A percentile compares a stretch with the other conserved stretches of the same genome.
Conservation (phyloP, 2,888 invertebrate species). For the Phymatocera aterrima region DNA sequence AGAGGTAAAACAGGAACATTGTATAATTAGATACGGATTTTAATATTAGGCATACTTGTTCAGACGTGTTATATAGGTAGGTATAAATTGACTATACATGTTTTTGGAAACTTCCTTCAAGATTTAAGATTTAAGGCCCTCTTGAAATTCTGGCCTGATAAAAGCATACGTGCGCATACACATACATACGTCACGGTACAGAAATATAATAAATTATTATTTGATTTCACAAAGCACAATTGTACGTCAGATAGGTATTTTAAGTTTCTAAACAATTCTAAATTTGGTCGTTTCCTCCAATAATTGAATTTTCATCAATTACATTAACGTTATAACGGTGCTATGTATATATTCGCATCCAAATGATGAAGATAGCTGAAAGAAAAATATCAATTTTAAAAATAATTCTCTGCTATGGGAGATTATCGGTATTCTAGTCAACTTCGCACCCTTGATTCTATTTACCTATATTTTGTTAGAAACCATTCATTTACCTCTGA, state of each 20-base stretch:
- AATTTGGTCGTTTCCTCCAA: constrained; percentile 27
- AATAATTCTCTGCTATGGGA: not conserved
- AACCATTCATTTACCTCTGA: constrained; percentile 67
- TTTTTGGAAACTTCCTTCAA: constrained; percentile 13
- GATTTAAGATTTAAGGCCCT: constrained; percentile 29
- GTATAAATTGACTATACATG: constrained; percentile 36
- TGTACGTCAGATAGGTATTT: constrained; percentile 12
- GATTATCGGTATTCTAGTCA: no score
- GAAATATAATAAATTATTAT: constrained; percentile 32
- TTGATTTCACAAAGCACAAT: constrained; percentile 31
- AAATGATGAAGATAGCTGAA: constrained; percentile 64
- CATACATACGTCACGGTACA: no score
- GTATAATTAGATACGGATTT: constrained; percentile 16
- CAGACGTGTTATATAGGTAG: no score
- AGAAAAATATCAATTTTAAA: constrained; percentile 47
- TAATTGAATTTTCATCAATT: not conserved
- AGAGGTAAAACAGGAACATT: constrained; percentile 41
- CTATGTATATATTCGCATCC: constrained; percentile 66
- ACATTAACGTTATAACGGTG: constrained; percentile 60
- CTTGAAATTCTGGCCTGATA: constrained; percentile 31
- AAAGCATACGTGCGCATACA: constrained; percentile 34
- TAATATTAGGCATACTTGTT: constrained; percentile 15
- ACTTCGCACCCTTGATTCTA: not conserved
- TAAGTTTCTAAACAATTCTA: constrained; percentile 7
- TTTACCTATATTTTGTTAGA: not conserved